Conservation (phyloP, 2,888 invertebrate species). For the Halictus ligatus region DNA sequence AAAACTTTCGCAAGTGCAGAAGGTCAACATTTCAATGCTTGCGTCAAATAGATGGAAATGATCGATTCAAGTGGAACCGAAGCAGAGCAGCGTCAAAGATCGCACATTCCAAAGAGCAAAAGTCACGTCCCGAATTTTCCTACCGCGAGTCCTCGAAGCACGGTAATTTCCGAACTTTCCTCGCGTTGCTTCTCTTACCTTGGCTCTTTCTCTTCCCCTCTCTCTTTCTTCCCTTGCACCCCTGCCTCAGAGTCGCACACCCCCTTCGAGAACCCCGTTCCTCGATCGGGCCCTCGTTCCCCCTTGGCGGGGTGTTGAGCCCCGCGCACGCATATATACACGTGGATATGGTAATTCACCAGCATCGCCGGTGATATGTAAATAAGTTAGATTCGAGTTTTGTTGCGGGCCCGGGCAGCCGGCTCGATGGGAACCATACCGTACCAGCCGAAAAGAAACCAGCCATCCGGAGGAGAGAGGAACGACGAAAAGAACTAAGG, state of each 20-base stretch:
- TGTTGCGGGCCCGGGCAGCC: constrained; percentile 73
- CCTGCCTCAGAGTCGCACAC: not conserved
- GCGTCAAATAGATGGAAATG: not conserved
- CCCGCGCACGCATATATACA: constrained; percentile 59
- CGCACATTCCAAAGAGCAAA: not conserved
- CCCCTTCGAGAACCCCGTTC: not conserved
- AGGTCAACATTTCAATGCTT: not conserved
- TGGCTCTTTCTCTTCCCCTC: not conserved
- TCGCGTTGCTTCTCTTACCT: not conserved
- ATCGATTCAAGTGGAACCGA: not conserved
- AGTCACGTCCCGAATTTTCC: not conserved
- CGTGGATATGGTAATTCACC: constrained; percentile 82
- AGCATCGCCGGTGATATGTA: constrained; percentile 82
- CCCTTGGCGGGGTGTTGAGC: constrained; percentile 34
- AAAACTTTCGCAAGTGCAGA: not conserved
- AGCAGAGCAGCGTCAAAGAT: not conserved
- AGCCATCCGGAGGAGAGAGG: constrained; percentile 56
- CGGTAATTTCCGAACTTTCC: not conserved
- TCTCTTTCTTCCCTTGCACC: not conserved
- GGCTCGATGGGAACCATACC: constrained; percentile 81
- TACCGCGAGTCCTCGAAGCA: not conserved
- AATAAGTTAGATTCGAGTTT: constrained; percentile 84
- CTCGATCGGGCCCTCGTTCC: not conserved
- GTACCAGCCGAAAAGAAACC: constrained; percentile 61
- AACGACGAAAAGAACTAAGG: constrained; percentile 49